These are phyloP conservation scores for Poecilia wingei DNA, from an alignment of 2,797 vertebrate species.

Conservation along the genomic window DNA sequence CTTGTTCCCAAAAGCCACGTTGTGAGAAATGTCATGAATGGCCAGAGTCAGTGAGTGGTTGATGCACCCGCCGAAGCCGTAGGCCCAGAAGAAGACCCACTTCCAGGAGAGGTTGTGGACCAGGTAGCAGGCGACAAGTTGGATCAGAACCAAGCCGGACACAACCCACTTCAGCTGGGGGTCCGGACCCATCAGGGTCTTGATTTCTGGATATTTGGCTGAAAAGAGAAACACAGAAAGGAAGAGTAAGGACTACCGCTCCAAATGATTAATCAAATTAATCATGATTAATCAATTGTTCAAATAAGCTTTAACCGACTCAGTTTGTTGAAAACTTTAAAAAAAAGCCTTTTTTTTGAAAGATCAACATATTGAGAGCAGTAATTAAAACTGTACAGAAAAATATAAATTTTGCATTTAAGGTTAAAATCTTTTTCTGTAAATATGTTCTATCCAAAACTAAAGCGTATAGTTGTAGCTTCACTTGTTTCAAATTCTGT, in stretches of 20 bases:
- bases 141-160: conserved; percentile 88
- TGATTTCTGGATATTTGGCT: conserved; percentile 98
- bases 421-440: too few species aligned
- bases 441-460: too few species aligned
- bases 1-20: conserved; percentile 93
- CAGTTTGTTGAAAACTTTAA: too few species aligned
- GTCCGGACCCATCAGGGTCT: conserved; percentile 93
- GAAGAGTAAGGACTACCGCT: neutral
- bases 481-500: too few species aligned
- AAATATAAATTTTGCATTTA: too few species aligned
- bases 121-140: conserved; percentile 91
- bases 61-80: conserved; percentile 91
- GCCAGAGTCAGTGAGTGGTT: conserved; percentile 96
- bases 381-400: too few species aligned
- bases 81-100: conserved; percentile 97
- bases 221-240: conserved; percentile 33
- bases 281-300: too few species aligned
- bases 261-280: too few species aligned
- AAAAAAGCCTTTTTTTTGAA: too few species aligned
- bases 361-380: too few species aligned
- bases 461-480: too few species aligned
- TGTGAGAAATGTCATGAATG: conserved; percentile 98
- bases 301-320: too few species aligned
- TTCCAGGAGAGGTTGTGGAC: conserved; percentile 90
- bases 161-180: conserved; percentile 95